These are phyloP conservation scores for Saccopteryx bilineata DNA, from an alignment of 2,113 vertebrate species.

Conservation along the genomic window DNA sequence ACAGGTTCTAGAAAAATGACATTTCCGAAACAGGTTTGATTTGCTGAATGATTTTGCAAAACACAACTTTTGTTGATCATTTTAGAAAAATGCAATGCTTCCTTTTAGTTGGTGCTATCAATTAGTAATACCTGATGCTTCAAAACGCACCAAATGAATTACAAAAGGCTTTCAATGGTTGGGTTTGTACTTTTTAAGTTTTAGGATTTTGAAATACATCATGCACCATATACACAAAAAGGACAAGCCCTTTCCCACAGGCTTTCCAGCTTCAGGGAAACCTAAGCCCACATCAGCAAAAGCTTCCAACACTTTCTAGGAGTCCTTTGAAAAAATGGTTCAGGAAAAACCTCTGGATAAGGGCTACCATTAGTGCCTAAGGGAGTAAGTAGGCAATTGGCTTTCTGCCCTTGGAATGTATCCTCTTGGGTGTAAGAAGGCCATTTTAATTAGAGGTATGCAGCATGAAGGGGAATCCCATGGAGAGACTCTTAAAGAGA, in stretches of 20 bases:
- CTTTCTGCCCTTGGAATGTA: constrained; percentile 26
- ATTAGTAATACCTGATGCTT: not conserved
- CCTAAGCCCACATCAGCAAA: not conserved
- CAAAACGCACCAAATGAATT: not conserved
- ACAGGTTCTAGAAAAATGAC: not conserved
- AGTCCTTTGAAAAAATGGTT: constrained; percentile 36
- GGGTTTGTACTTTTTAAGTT: not conserved
- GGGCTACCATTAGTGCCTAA: not conserved
- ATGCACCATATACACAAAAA: not conserved
- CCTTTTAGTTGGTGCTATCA: not conserved
- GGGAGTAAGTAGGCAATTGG: not conserved
- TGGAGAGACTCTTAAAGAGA: not conserved
- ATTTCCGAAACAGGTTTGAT: constrained; percentile 4
- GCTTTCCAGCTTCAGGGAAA: constrained; percentile 6
- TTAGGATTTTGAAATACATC: not conserved
- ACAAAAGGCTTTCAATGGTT: constrained; percentile 28
- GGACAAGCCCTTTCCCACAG: not conserved
- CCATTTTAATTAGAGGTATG: not conserved
- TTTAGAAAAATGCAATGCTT: not conserved
- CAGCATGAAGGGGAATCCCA: not conserved
- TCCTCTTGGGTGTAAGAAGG: not conserved
- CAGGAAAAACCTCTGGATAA: not conserved
- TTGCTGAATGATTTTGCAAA: not conserved
- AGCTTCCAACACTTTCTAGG: not conserved
- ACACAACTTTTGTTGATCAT: not conserved